Percentiles rank a stretch among this genome's conserved stretches.
Evolutionary conservation across 2,797 vertebrate genomes (phyloP).

Genomic region (Sebastes melanostomus): DNA sequence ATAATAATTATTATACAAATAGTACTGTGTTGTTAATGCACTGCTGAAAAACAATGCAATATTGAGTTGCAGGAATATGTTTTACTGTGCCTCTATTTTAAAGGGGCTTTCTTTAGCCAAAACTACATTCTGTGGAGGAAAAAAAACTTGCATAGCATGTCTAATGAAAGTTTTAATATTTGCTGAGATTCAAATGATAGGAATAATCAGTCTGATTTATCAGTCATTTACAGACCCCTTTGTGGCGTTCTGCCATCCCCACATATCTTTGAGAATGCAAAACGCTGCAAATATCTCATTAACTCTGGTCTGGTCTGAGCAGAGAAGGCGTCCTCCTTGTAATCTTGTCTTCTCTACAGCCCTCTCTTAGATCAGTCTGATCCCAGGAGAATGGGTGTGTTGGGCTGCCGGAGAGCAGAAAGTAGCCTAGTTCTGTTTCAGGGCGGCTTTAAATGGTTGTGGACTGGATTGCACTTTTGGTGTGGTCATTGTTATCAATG

Average conservation of each 20-base stretch:
- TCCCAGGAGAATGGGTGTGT: conserved; percentile 84
- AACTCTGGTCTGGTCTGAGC: conserved; percentile 60
- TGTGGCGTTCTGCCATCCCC: conserved; percentile 30
- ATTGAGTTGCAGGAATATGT: not conserved
- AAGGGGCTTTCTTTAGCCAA: not conserved
- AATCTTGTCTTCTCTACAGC: conserved; percentile 77
- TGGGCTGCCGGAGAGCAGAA: conserved; percentile 70
- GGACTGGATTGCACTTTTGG: conserved; percentile 37
- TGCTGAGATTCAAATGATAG: not conserved
- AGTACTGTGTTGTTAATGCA: not conserved
- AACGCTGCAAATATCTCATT: conserved; percentile 71
- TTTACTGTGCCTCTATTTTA: not conserved
- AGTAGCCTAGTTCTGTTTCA: conserved; percentile 73
- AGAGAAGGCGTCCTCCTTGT: conserved; percentile 72
- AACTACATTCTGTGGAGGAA: not conserved
- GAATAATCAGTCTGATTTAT: not conserved
- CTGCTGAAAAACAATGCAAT: not conserved
- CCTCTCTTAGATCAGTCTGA: conserved; percentile 73
- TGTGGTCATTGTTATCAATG: conserved; percentile 33
- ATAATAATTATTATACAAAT: not conserved
- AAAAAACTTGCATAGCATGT: not conserved
- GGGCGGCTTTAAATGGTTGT: conserved; percentile 62
- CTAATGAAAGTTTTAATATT: not conserved
- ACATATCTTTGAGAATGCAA: conserved; percentile 53
- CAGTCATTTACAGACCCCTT: conserved; percentile 10